Evolutionary conservation across 2,797 vertebrate genomes (phyloP), one percentile per base, ranked within the genome.

Genomic region (Gymnoscopelus microlampas): DNA sequence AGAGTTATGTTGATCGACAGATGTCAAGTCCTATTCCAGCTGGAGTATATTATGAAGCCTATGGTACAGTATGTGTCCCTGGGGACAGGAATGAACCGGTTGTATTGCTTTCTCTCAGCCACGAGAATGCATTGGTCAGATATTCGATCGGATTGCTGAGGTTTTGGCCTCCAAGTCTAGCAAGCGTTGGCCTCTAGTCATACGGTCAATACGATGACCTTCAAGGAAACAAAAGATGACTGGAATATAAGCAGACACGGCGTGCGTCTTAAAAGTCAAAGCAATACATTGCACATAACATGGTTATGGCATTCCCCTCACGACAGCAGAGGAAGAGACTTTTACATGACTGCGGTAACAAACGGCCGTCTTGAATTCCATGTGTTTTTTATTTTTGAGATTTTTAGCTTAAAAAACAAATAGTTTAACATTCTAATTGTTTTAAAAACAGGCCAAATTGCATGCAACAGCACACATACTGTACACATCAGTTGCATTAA

Each of bases 141-240:
- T 60, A 48, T 87, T 90, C 80, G 84, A 85, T 89, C 79, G 54
- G 74, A 74, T 69, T 35, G 74, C 65, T 53, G 66, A 85, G 72
- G 79, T 73, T 44, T 67, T 44, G 9, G 53, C 71, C 77, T 63
- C 19, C 58, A 56, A 35, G 32, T 70, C 69, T 61, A 72, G 65
- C 62, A 69, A 54, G 76, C 29, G 19, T 51, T 50, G 56, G 50
- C 68, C 67, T 78, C 15, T 51, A 81, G 72, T 73, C 23, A 39
- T 39, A 39, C 60, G 68, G 76, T 88, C 85, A 69, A 91, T 87
- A 88, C 63, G 70, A 74, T 79, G 79, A 89, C 87, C 86, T 89
- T 90, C 79, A 82, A 73, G 53, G 73, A 78, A 77, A 77, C 68
- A 72, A 84, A 87, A 84, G 73, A 84, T 73, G 66, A 57, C 44